phyloP scores from a whole-genome alignment of 2,888 invertebrate genomes.

The Nycteola revayana region DNA sequence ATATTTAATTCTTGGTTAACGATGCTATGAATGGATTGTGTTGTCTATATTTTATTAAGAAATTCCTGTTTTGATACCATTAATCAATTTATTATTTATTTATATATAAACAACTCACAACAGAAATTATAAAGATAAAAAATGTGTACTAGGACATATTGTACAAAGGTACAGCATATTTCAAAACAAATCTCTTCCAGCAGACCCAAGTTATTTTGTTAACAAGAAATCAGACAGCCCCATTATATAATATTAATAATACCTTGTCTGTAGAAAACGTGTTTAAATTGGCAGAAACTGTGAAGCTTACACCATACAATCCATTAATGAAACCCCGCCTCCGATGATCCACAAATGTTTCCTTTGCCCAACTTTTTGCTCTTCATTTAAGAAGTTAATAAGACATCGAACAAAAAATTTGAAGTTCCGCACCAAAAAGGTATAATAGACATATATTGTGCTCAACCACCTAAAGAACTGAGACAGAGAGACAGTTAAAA shows the following conservation, averaged over 20 bases:
- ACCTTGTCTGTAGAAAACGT: neutral
- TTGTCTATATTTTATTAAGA: too few species aligned
- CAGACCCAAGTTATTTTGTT: neutral
- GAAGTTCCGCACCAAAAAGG: conserved; percentile 11
- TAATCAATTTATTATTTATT: too few species aligned
- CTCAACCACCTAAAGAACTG: conserved; percentile 4
- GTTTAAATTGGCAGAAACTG: conserved; percentile 12
- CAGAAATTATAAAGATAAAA: too few species aligned
- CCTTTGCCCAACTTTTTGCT: conserved; percentile 35
- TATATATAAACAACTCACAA: too few species aligned
- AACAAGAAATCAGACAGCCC: neutral
- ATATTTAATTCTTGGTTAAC: too few species aligned
- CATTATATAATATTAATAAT: neutral
- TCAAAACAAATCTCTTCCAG: too few species aligned
- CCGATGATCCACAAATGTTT: conserved; percentile 30
- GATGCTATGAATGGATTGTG: too few species aligned
- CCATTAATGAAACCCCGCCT: conserved; percentile 21
- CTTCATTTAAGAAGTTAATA: conserved; percentile 31
- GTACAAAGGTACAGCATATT: too few species aligned
- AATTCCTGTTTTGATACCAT: too few species aligned
- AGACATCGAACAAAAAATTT: conserved; percentile 20
- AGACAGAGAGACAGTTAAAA: conserved; percentile 8
- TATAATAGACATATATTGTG: conserved; percentile 13
- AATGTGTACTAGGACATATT: too few species aligned
- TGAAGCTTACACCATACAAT: conserved; percentile 12